Evolutionary conservation across 2,797 vertebrate species (phyloP), one percentile per base, ranked within the genome.

Genomic region (Echeneis naucrates): DNA sequence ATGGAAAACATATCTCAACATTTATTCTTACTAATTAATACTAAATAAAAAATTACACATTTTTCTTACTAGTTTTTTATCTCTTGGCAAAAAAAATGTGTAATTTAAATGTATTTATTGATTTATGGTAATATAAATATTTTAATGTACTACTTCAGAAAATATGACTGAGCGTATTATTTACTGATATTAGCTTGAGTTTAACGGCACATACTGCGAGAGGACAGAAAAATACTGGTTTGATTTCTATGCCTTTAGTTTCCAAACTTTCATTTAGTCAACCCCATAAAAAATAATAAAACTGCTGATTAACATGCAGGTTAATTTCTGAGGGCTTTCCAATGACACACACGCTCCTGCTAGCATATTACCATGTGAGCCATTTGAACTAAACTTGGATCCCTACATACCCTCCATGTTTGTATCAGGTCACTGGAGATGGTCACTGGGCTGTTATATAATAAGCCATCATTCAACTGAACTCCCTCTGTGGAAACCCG

Each of bases 201-300:
- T 68, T 64, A 3, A 4, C 40, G 12, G 81, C 72, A 40, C 21
- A 42, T 76, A 33, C 10, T 44, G 33, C 58, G 48, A 82, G 56
- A 74, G 66, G 76, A 44, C 51, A 56, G 48, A 75, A 45, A 73
- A 73, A 68, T 60, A 26, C 26, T 64, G 38, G 50, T 76, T 62
- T 21, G 26, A 53, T 74, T 65, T 81, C 5, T 35, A 65, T 53
- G 35, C 11, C 21, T 57, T 60, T 38, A 58, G 24, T 53, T 75
- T 45, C 37, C 19, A 69, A 75, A n/a, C 50, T 47, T 65, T 30
- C 52, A 55, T 61, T 64, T 38, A 14, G 52, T 67, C 23, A 57
- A 23, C 13, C 27, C 54, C 4, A 0, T 70, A 50, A 52, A 69
- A 0, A 1, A 68, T 48, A 56, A 23, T 52, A 77, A 63, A 68